Evolutionary conservation across 2,113 vertebrate genomes (phyloP).

Genomic region (Antigone vipio): DNA sequence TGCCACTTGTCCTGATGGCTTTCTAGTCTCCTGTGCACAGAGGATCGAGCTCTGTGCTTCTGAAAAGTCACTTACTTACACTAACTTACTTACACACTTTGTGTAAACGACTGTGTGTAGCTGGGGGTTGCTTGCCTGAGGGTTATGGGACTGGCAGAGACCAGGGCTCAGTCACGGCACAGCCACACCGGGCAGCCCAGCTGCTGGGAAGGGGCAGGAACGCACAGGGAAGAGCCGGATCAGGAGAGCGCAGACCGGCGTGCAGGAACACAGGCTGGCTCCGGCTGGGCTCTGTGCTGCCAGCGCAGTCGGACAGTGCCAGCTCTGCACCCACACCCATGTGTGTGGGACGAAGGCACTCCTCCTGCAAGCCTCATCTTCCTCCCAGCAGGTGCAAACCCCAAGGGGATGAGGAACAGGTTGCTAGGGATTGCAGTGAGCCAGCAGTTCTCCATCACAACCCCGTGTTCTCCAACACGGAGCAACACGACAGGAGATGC

Average conservation of each 20-base stretch:
- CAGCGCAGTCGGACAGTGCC: not conserved
- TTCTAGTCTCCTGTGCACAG: not conserved
- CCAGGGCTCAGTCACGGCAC: accelerated
- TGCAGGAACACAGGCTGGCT: not conserved
- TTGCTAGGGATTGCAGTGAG: accelerated
- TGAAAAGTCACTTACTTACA: not conserved
- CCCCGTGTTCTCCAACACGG: accelerated
- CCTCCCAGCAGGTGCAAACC: not conserved
- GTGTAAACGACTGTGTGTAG: accelerated
- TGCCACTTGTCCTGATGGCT: not conserved
- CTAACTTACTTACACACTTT: not conserved
- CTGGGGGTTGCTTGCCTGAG: accelerated
- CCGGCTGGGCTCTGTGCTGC: not conserved
- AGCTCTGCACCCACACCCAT: not conserved
- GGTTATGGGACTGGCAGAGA: not conserved
- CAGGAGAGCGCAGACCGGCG: accelerated
- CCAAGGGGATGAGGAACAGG: not conserved
- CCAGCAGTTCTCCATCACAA: accelerated
- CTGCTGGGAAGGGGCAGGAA: not conserved
- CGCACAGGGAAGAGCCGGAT: not conserved
- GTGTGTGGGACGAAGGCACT: accelerated
- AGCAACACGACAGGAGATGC: not conserved
- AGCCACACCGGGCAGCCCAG: not conserved
- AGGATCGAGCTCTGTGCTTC: not conserved
- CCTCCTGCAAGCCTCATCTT: not conserved